A percentile compares a stretch with the other conserved stretches of the same genome.
Conservation (phyloP, 2,113 vertebrate genomes). For the Dissostichus mawsoni region DNA sequence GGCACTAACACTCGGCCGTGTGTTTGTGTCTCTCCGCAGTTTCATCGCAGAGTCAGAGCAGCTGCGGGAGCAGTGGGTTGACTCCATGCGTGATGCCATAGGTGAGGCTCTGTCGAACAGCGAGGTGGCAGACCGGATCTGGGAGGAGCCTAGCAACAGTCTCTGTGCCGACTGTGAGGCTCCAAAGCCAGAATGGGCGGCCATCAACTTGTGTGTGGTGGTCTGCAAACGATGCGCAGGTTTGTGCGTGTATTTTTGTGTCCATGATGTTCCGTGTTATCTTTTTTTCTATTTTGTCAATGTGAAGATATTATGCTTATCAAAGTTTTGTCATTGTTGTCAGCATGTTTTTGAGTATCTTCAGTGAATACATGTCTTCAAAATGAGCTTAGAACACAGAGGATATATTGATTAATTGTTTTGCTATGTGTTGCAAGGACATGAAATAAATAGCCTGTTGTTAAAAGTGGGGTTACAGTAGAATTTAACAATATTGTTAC, state of each 20-base stretch:
- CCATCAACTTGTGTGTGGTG: slow-evolving; percentile 94
- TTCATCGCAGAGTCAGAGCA: slow-evolving; percentile 90
- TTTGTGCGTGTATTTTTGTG: slow-evolving; percentile 57
- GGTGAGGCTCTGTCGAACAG: slow-evolving; percentile 91
- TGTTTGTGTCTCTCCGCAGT: slow-evolving; percentile 75
- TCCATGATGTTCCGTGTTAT: background rate
- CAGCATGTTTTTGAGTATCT: background rate
- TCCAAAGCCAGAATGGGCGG: slow-evolving; percentile 91
- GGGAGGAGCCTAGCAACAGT: slow-evolving; percentile 87
- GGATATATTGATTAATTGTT: background rate
- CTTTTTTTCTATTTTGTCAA: background rate
- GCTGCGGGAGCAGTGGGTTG: slow-evolving; percentile 91
- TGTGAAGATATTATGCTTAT: background rate
- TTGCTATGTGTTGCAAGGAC: background rate
- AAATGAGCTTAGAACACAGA: background rate
- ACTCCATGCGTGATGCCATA: slow-evolving; percentile 89
- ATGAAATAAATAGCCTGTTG: background rate
- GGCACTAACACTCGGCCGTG: slow-evolving; percentile 9
- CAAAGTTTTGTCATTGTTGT: background rate
- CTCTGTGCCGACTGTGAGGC: slow-evolving; percentile 91
- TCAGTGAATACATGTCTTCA: background rate
- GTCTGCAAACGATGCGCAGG: slow-evolving; percentile 97
- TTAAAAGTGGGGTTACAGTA: background rate
- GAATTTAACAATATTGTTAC: slow-evolving; percentile 10
- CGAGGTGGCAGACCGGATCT: slow-evolving; percentile 90